phyloP scores from a whole-genome alignment of 2,113 vertebrate species.

The Rattus rattus region DNA sequence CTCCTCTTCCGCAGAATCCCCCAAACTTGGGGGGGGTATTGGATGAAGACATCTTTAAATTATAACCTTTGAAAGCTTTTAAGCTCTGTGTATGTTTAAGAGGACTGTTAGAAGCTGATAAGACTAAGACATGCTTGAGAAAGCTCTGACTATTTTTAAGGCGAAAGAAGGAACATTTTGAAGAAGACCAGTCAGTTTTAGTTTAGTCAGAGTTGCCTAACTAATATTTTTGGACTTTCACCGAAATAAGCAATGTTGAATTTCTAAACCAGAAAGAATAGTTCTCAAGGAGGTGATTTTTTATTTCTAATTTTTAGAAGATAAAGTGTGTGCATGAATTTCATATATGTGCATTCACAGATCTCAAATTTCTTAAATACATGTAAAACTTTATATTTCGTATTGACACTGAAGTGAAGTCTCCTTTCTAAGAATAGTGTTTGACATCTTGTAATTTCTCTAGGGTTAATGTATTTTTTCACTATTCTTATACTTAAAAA shows the following conservation, averaged over 20 bases:
- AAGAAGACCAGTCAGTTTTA: background rate
- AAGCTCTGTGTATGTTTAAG: background rate
- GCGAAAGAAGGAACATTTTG: background rate
- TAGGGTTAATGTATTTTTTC: constrained; percentile 18
- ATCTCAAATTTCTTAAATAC: background rate
- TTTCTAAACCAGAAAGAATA: constrained; percentile 28
- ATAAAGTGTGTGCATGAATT: background rate
- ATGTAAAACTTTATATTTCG: constrained; percentile 23
- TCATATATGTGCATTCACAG: background rate
- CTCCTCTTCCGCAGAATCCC: background rate
- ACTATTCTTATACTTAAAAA: constrained; percentile 54
- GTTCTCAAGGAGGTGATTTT: background rate
- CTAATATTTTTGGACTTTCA: background rate
- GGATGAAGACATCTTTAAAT: background rate
- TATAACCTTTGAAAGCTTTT: background rate
- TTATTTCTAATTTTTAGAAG: constrained; percentile 28
- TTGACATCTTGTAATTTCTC: constrained; percentile 53
- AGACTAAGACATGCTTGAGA: background rate
- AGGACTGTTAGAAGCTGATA: background rate
- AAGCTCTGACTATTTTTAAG: constrained; percentile 25
- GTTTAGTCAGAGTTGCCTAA: background rate
- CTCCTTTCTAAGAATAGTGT: background rate
- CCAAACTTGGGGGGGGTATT: background rate
- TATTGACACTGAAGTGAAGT: background rate
- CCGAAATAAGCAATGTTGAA: background rate